Conservation (phyloP, 2,113 vertebrate species). For the Trachemys scripta region DNA sequence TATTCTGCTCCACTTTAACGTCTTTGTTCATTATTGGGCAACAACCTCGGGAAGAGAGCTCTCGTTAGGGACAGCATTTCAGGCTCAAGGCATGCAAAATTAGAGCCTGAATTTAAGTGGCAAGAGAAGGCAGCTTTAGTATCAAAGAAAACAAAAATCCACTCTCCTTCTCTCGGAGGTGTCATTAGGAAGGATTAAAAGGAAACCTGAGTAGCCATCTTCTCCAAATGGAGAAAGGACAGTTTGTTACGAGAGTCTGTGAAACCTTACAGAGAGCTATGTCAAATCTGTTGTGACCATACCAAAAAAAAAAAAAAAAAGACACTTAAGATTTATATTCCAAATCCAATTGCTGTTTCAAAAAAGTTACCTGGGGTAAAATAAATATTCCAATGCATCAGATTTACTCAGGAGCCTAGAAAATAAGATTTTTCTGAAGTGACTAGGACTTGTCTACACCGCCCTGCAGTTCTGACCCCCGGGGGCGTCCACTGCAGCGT, state of each 20-base stretch:
- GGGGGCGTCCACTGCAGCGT: neutral
- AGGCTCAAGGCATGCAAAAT: neutral
- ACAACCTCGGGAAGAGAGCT: neutral
- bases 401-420: neutral
- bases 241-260: fast-evolving
- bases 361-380: neutral
- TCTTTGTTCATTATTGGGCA: neutral
- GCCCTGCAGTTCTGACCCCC: too few species aligned
- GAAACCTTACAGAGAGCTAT: neutral
- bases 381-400: neutral
- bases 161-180: fast-evolving
- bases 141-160: neutral
- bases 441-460: too few species aligned
- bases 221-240: fast-evolving
- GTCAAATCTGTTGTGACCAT: neutral
- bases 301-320: neutral
- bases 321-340: neutral
- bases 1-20: neutral
- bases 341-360: too few species aligned
- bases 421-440: neutral
- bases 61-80: neutral
- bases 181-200: neutral
- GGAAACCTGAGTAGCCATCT: fast-evolving
- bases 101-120: neutral
- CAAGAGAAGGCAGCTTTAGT: neutral